Evolutionary conservation across 2,113 vertebrate species (phyloP).

Genomic region (Megaceryle torquata): DNA sequence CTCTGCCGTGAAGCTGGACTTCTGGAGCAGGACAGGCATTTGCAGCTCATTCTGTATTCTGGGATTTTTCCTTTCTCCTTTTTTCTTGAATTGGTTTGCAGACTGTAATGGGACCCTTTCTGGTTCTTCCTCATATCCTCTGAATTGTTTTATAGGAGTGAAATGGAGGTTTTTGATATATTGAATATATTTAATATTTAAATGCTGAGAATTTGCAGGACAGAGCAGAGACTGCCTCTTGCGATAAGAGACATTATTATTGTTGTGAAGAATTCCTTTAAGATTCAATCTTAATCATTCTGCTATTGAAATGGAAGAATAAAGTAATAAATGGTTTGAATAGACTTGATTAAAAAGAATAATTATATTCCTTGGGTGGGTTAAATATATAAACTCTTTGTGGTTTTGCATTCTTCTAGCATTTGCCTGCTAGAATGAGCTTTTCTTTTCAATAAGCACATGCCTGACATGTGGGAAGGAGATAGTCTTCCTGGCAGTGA

Average conservation of each 20-base stretch:
- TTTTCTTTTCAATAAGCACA: not conserved
- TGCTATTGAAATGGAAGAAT: constrained; percentile 74
- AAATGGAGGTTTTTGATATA: constrained; percentile 52
- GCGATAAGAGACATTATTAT: constrained; percentile 66
- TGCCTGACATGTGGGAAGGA: not conserved
- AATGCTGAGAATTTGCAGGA: constrained; percentile 62
- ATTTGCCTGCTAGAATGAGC: not conserved
- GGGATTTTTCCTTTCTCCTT: not conserved
- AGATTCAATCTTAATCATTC: constrained; percentile 75
- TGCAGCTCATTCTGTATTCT: constrained; percentile 19
- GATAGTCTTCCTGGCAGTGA: not conserved
- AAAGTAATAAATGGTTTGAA: constrained; percentile 75
- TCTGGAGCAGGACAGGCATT: not conserved
- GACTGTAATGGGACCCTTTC: constrained; percentile 38
- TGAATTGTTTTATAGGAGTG: constrained; percentile 53
- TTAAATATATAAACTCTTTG: constrained; percentile 67
- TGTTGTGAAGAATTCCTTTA: constrained; percentile 74
- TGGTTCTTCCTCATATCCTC: constrained; percentile 3
- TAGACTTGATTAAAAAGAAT: constrained; percentile 76
- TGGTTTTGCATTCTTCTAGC: constrained; percentile 54
- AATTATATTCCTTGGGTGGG: constrained; percentile 67
- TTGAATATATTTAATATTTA: constrained; percentile 66
- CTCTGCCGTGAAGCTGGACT: not conserved
- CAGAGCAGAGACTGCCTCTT: constrained; percentile 65
- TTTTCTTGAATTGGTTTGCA: constrained; percentile 30